Evolutionary conservation across 2,113 vertebrate species (phyloP).

Genomic region (Probosciger aterrimus): DNA sequence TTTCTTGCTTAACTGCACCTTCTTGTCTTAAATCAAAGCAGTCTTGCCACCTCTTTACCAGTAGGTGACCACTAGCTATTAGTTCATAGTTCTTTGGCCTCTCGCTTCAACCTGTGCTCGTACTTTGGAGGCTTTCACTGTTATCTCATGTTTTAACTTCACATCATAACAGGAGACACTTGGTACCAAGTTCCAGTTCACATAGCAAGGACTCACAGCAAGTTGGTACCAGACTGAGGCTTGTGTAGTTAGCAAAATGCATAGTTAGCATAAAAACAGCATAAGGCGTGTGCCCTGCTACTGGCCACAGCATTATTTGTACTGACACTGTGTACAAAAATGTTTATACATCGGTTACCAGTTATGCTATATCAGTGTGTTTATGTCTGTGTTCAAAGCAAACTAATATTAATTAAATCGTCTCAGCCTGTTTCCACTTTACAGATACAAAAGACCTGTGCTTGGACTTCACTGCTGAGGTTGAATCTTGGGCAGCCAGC

Average conservation of each 20-base stretch:
- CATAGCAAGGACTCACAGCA: background rate
- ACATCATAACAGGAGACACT: background rate
- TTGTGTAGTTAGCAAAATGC: background rate
- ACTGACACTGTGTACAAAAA: background rate
- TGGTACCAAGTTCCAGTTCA: background rate
- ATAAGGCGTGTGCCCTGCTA: background rate
- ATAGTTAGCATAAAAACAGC: background rate
- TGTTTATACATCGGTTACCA: background rate
- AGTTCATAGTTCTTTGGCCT: background rate
- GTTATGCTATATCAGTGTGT: background rate
- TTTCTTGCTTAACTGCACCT: background rate
- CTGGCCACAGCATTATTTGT: background rate
- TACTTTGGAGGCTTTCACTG: background rate
- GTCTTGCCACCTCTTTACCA: background rate
- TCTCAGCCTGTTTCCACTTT: background rate
- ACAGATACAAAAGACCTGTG: background rate
- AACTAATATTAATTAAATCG: background rate
- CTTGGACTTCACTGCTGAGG: background rate
- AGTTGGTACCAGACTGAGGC: background rate
- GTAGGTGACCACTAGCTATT: background rate
- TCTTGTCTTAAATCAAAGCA: background rate
- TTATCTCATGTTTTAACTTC: background rate
- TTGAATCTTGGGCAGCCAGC: background rate
- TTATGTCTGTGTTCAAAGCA: background rate
- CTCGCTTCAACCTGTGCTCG: background rate